Evolutionary conservation across 1,140 invertebrate genomes (phyloP), one percentile per base, ranked within the genome.

Genomic region (Drosophila littoralis): DNA sequence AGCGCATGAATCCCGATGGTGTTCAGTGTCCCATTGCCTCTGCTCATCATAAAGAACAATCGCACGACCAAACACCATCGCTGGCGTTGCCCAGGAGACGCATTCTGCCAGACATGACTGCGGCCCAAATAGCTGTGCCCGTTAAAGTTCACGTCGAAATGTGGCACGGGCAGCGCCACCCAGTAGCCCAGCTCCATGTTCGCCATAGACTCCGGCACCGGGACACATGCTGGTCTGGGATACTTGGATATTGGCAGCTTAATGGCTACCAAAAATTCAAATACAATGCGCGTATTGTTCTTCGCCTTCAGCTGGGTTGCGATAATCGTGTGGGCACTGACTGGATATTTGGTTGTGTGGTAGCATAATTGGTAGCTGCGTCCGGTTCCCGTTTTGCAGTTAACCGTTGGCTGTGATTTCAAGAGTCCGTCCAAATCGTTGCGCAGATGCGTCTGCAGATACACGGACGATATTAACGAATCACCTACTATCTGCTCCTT

Each of bases 321-420:
- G 10, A 66, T 15, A 6, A 66, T 66, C 10, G 51, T 55, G 6
- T 66, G 63, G 32, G 63, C 38, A 35, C 63, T 66, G 51, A 66
- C 43, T 7, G 63, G 63, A 55, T 55, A 55, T 2, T 10, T 4
- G 1, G 51, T 35, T 5, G 50, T 66, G 33, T 67, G 64, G 10
- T 58, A 67, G 35, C 64, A 67, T 17, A 67, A 8, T n/a, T 58
- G 32, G 35, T 67, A 67, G 43, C 7, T 59, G n/a, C n/a, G 33
- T 15, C 36, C 36, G 6, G 36, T 45, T 38, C 52, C 15, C 10
- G 12, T n/a, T 4, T 38, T n/a, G 33, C 64, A 67, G 1, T 17
- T 38, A 5, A 67, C 8, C 8, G 9, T 17, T 17, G 64, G 52
- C 9, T 7, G 9, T 2, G 17, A 5, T 2, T 17, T 17, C 22